These are phyloP conservation scores for Oreochromis mossambicus DNA, from an alignment of 2,797 vertebrate species.

Conservation along the genomic window DNA sequence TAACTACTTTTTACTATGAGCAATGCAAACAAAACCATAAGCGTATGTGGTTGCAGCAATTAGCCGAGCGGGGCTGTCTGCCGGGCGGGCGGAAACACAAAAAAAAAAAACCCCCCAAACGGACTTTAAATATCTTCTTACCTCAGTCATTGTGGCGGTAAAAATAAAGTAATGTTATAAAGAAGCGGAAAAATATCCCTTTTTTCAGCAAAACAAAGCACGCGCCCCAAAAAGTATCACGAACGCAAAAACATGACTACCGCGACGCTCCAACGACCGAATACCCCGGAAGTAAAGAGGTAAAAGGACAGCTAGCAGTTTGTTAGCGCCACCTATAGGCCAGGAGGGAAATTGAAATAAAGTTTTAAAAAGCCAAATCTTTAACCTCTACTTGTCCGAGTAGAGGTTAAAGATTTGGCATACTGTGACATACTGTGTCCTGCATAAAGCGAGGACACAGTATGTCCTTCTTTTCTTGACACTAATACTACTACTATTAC, in stretches of 20 bases:
- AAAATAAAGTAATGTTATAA: background rate
- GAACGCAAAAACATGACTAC: background rate
- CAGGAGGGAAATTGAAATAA: background rate
- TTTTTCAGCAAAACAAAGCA: background rate
- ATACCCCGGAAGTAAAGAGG: constrained; percentile 51
- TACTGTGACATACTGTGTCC: no score
- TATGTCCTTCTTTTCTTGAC: background rate
- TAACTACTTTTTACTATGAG: background rate
- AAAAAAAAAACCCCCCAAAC: background rate
- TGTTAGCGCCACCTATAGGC: constrained; percentile 3
- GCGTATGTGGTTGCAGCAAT: background rate
- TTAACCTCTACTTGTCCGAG: background rate
- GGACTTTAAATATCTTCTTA: constrained; percentile 1
- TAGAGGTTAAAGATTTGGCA: no score
- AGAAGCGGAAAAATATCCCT: accelerated
- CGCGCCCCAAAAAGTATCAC: background rate
- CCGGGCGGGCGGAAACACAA: background rate
- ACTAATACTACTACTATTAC: background rate
- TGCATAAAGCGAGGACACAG: background rate
- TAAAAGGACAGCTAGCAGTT: accelerated
- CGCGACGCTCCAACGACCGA: background rate
- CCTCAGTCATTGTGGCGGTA: constrained; percentile 61
- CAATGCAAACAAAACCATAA: background rate
- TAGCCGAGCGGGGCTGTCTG: constrained; percentile 19
- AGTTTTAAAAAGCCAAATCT: background rate